Evolutionary conservation across 2,797 vertebrate genomes (phyloP).

Genomic region (Diceros bicornis): DNA sequence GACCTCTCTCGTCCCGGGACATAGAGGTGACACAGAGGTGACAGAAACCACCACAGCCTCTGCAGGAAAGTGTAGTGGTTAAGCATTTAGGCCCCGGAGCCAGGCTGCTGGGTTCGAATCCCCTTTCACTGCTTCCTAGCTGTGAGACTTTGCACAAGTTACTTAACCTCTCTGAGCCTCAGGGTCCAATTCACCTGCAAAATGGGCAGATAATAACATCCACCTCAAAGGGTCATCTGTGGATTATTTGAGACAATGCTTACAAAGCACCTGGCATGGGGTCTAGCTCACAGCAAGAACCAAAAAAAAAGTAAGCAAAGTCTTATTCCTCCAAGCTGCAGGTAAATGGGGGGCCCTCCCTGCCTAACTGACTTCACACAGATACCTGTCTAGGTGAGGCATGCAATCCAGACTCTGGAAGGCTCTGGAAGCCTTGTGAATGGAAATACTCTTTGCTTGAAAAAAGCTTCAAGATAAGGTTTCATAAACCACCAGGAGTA

Average conservation of each 20-base stretch:
- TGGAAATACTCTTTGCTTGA: not conserved
- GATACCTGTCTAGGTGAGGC: not conserved
- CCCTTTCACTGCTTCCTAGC: not conserved
- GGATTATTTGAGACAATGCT: conserved; percentile 19
- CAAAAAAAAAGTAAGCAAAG: not conserved
- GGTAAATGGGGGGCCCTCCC: not conserved
- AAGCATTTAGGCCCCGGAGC: not conserved
- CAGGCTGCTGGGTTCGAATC: conserved; percentile 5
- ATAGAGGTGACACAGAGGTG: not conserved
- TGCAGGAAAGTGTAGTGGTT: not conserved
- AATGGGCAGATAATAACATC: conserved; percentile 22
- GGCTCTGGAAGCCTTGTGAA: conserved; percentile 22
- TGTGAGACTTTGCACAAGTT: not conserved
- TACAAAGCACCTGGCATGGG: not conserved
- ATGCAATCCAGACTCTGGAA: not conserved
- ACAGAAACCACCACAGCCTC: not conserved
- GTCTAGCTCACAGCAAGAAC: conserved; percentile 64
- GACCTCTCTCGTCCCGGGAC: conserved; percentile 32
- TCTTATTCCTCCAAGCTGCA: conserved; percentile 37
- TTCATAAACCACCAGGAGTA: not conserved
- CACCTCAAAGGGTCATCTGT: conserved; percentile 15
- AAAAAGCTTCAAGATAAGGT: conserved; percentile 14
- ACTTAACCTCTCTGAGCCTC: conserved; percentile 33
- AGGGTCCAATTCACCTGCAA: conserved; percentile 51
- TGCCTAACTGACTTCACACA: not conserved